Conservation (phyloP, 2,888 invertebrate genomes). For the Coleophora deauratella region DNA sequence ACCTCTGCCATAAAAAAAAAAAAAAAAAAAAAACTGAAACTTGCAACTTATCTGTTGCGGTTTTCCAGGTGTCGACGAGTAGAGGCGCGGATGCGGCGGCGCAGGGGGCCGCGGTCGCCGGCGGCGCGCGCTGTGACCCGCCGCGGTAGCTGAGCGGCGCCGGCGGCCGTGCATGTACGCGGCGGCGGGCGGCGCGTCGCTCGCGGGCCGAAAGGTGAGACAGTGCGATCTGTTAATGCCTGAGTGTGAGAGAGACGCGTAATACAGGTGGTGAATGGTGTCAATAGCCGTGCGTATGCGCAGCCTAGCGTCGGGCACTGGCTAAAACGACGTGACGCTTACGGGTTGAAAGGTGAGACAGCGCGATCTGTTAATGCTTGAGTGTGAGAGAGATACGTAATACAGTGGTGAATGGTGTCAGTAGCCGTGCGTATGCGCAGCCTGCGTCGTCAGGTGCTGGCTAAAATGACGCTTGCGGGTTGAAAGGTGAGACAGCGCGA, state of each 20-base stretch:
- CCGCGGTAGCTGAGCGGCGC: constrained; percentile 50
- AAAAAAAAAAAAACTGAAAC: too few species aligned
- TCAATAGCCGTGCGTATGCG: too few species aligned
- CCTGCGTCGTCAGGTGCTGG: constrained; percentile 93
- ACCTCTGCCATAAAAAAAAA: too few species aligned
- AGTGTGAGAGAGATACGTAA: too few species aligned
- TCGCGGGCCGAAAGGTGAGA: constrained; percentile 85
- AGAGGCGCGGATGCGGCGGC: constrained; percentile 55
- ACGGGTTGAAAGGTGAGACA: constrained; percentile 82
- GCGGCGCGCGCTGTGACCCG: constrained; percentile 27
- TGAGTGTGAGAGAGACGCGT: too few species aligned
- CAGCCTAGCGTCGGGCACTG: too few species aligned
- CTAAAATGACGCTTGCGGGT: constrained; percentile 88
- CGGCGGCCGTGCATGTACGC: constrained; percentile 84
- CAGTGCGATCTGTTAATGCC: neutral
- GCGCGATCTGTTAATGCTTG: neutral
- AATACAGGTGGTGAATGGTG: too few species aligned
- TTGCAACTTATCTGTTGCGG: too few species aligned
- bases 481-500: constrained; percentile 74
- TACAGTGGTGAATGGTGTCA: constrained; percentile 52
- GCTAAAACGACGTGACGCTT: constrained; percentile 58
- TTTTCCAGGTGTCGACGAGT: constrained; percentile 45
- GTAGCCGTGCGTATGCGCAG: constrained; percentile 85
- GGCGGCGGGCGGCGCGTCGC: constrained; percentile 90
- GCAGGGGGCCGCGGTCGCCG: constrained; percentile 36